Percentiles rank a stretch among this genome's conserved stretches.
phyloP scores from a whole-genome alignment of 1,140 invertebrate species.

The Mizuhopecten yessoensis region DNA sequence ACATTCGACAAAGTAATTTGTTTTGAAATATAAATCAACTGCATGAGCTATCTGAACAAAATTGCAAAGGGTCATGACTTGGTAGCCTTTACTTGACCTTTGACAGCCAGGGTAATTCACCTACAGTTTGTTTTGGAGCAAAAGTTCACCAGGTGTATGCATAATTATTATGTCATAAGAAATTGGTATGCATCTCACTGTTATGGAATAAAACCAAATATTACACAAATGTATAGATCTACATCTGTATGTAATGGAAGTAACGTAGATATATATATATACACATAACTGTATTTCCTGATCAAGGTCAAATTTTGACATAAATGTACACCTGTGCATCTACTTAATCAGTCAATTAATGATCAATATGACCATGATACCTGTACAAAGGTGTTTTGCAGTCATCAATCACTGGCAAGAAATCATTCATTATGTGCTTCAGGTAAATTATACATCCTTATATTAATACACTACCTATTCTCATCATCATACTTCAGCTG shows the following conservation, averaged over 20 bases:
- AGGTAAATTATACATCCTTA: not conserved
- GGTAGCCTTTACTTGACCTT: slow-evolving; percentile 15
- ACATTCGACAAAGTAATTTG: too few relatives aligned
- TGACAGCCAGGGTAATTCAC: not conserved
- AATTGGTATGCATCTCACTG: not conserved
- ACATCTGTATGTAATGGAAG: not conserved
- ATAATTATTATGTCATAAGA: slow-evolving; percentile 1
- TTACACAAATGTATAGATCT: not conserved
- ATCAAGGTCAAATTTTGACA: not conserved
- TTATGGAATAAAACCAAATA: not conserved
- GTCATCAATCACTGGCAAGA: not conserved
- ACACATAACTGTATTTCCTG: not conserved
- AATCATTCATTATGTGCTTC: not conserved
- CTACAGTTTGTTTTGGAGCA: not conserved
- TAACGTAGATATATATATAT: too few relatives aligned
- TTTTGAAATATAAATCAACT: too few relatives aligned
- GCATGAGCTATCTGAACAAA: not conserved
- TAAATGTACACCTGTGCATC: not conserved
- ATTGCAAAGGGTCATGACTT: not conserved
- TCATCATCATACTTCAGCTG: not conserved
- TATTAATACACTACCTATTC: slow-evolving; percentile 20
- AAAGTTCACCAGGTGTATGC: not conserved
- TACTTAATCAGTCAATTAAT: not conserved
- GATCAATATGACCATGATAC: not conserved
- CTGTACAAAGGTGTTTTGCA: slow-evolving; percentile 19